Base-by-base conservation (phyloP, 1,140 invertebrate genomes). In the Drosophila repleta region DNA sequence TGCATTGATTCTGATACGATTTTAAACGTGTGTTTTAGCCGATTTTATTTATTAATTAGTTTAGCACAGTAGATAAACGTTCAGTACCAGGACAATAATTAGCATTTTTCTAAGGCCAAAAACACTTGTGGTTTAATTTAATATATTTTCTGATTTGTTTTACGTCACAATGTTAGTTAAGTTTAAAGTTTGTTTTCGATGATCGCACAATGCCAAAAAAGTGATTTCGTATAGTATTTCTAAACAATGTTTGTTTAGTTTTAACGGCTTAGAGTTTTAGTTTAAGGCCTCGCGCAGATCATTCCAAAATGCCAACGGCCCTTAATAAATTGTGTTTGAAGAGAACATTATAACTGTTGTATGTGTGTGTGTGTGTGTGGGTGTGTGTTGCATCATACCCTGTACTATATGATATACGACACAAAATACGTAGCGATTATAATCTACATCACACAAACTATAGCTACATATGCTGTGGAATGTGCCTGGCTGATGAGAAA, bases 151-250 rank as follows among this genome's bases (percentile, higher is more conserved):
- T 21, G 2, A 7, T 45, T 15, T 70, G 20, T 65, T 57, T 66
- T 69, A 37, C 6, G 11, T 39, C 39, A 46, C 32, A 45, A 24
- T 24, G 49, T 63, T 37, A 21, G 48, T 55, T 62, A 32, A 32
- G 56, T 43, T 18, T 6, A 37, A 51, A 26, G 29, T 24, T 32
- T 71, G 55, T 45, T 24, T 52, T 62, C 58, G 21, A 69, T 35
- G 51, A 70, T 61, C 83, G 82, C 82, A 87, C 83, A 87, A 87
- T 82, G 75, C 78, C 78, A 82, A 72, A 87, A 63, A 77, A 72
- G 82, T 88, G 83, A 87, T 88, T 87, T 82, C 76, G 57, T 76
- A 66, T 78, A 87, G 82, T 87, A 87, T 87, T 88, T 67, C 60
- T 82, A 58, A 79, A 69, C 74, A 88, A 60, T 69, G 72, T 49